phyloP scores from a whole-genome alignment of 2,797 vertebrate genomes.

The Potorous gilbertii region DNA sequence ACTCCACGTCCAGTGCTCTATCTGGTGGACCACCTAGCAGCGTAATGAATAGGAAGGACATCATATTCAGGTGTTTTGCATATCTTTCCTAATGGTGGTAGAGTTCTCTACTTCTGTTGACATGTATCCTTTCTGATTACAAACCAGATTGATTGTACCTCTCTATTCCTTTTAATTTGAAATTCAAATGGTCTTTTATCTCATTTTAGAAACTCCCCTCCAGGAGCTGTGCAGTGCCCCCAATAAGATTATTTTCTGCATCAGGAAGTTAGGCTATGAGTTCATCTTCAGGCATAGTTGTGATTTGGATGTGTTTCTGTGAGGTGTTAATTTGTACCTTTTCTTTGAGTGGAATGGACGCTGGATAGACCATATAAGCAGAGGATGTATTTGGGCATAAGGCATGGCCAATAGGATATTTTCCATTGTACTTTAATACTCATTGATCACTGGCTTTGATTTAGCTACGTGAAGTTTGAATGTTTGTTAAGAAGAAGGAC shows the following conservation, averaged over 20 bases:
- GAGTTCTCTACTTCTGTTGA: background rate
- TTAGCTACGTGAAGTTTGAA: slow-evolving; percentile 59
- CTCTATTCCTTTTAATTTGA: slow-evolving; percentile 1
- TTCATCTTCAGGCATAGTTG: background rate
- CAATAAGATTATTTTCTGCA: background rate
- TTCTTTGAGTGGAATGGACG: slow-evolving; percentile 34
- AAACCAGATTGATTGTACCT: background rate
- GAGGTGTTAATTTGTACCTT: slow-evolving; percentile 19
- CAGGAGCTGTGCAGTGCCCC: background rate
- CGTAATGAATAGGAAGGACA: background rate
- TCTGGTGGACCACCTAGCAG: background rate
- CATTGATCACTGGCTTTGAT: background rate
- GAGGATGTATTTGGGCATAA: background rate
- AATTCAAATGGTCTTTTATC: slow-evolving; percentile 27
- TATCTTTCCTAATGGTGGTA: background rate
- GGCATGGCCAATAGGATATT: background rate
- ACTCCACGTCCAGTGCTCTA: background rate
- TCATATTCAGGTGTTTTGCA: background rate
- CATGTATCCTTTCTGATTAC: background rate
- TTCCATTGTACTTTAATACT: slow-evolving; percentile 48
- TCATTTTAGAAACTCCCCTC: background rate
- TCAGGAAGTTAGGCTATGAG: background rate
- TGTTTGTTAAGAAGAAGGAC: slow-evolving; percentile 33
- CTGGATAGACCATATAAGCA: slow-evolving; percentile 55
- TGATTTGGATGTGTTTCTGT: slow-evolving; percentile 45